Conservation (phyloP, 2,888 invertebrate genomes). For the Dryomyza anilis region DNA sequence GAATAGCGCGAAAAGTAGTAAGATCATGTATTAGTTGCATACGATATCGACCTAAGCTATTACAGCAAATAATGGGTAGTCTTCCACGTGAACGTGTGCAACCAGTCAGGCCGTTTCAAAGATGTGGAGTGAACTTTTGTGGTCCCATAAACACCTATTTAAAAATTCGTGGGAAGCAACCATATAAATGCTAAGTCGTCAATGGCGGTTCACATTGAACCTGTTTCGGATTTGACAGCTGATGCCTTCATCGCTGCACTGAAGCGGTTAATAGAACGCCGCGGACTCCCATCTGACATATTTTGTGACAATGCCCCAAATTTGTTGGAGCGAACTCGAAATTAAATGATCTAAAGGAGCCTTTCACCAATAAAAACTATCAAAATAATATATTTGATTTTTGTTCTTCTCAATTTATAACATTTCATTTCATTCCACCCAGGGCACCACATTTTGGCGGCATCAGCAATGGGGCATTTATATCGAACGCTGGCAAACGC, state of each 20-base stretch:
- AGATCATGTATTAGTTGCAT: not conserved
- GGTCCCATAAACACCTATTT: conserved; percentile 15
- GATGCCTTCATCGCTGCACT: conserved; percentile 15
- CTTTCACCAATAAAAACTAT: conserved; percentile 1
- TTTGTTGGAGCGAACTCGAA: no score
- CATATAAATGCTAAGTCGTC: conserved; percentile 8
- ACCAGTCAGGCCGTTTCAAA: conserved; percentile 3
- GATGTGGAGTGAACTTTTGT: conserved; percentile 19
- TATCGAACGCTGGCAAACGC: conserved; percentile 15
- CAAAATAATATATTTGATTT: conserved; percentile 7
- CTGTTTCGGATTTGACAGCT: conserved; percentile 15
- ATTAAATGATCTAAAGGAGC: no score
- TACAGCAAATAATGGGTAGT: conserved; percentile 7
- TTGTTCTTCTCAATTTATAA: conserved; percentile 3
- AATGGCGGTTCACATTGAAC: conserved; percentile 19
- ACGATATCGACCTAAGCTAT: not conserved
- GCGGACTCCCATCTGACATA: conserved; percentile 15
- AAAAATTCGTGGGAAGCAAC: conserved; percentile 21
- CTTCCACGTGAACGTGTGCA: conserved; percentile 15
- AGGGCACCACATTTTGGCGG: not conserved
- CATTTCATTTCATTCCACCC: conserved; percentile 16
- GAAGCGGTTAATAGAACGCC: conserved; percentile 16
- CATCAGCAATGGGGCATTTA: conserved; percentile 12
- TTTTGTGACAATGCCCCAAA: conserved; percentile 21
- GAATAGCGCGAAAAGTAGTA: not conserved